These are phyloP conservation scores for Macrochelys suwanniensis DNA, from an alignment of 2,797 vertebrate genomes.

Conservation along the genomic window DNA sequence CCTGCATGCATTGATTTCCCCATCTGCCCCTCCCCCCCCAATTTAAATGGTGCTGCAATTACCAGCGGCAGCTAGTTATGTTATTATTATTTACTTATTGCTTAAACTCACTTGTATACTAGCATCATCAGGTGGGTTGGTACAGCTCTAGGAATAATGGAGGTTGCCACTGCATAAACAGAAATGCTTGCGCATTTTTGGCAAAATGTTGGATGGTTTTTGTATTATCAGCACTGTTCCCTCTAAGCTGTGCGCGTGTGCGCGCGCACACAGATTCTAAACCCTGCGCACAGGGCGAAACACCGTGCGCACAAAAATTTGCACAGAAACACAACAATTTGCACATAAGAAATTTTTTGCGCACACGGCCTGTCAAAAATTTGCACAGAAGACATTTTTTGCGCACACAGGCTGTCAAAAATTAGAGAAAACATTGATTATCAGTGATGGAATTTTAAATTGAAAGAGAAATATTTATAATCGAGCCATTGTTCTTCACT, in stretches of 20 bases:
- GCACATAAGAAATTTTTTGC: too few relatives aligned
- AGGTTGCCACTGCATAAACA: not conserved
- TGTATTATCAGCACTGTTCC: not conserved
- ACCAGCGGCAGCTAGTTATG: not conserved
- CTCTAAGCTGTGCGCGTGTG: too few relatives aligned
- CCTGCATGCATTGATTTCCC: not conserved
- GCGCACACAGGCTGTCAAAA: too few relatives aligned
- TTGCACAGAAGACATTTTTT: too few relatives aligned
- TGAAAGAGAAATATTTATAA: not conserved
- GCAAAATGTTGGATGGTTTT: not conserved
- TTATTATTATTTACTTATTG: not conserved
- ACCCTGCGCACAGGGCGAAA: too few relatives aligned
- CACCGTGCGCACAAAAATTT: too few relatives aligned
- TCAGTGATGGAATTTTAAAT: not conserved
- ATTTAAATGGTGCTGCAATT: not conserved
- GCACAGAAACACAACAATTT: too few relatives aligned
- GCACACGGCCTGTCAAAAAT: too few relatives aligned
- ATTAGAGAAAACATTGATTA: too few relatives aligned
- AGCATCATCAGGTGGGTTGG: fast-evolving
- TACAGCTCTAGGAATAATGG: not conserved
- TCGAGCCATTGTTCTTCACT: not conserved
- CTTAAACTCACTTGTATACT: not conserved
- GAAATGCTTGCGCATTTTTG: not conserved
- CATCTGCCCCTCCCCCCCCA: fast-evolving
- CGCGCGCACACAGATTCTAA: too few relatives aligned